A percentile compares a stretch with the other conserved stretches of the same genome.
Evolutionary conservation across 2,888 invertebrate species (phyloP).

Genomic region (Drosophila mimica): DNA sequence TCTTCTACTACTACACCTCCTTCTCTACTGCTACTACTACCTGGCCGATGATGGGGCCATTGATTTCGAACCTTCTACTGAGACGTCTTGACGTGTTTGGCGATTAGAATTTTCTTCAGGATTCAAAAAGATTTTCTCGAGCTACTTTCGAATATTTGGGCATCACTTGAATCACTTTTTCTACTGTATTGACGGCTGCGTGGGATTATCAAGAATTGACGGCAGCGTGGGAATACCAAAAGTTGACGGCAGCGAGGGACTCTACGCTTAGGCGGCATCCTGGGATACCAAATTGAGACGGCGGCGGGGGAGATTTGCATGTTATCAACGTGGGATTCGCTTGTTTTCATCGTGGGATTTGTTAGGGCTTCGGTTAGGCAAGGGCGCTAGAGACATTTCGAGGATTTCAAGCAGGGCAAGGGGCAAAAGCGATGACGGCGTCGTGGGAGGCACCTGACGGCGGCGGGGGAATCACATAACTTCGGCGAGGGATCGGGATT

Average conservation of each 20-base stretch:
- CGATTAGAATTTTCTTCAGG: conserved; percentile 38
- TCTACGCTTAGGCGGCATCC: not conserved
- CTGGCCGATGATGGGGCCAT: conserved; percentile 24
- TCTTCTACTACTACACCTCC: conserved; percentile 32
- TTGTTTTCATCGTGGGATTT: conserved; percentile 63
- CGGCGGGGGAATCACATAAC: conserved; percentile 63
- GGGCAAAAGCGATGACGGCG: conserved; percentile 14
- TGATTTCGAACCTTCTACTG: conserved; percentile 36
- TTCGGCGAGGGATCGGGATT: conserved; percentile 59
- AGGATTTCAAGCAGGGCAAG: conserved; percentile 20
- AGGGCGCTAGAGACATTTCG: conserved; percentile 66
- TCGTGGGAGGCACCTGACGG: conserved; percentile 54
- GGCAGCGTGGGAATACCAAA: conserved; percentile 35
- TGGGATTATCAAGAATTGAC: conserved; percentile 54
- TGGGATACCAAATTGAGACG: not conserved
- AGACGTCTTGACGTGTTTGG: conserved; percentile 25
- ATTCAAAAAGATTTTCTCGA: conserved; percentile 16
- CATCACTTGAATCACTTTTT: conserved; percentile 5
- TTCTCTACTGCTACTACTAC: conserved; percentile 7
- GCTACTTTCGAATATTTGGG: conserved; percentile 28
- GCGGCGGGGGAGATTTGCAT: conserved; percentile 3
- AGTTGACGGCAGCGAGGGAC: not conserved
- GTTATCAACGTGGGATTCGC: conserved; percentile 6
- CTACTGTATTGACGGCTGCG: conserved; percentile 51
- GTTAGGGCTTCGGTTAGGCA: conserved; percentile 71